A percentile compares a stretch with the other conserved stretches of the same genome.
Evolutionary conservation across 2,797 vertebrate species (phyloP).

Genomic region (Phrynocephalus vlangalii): DNA sequence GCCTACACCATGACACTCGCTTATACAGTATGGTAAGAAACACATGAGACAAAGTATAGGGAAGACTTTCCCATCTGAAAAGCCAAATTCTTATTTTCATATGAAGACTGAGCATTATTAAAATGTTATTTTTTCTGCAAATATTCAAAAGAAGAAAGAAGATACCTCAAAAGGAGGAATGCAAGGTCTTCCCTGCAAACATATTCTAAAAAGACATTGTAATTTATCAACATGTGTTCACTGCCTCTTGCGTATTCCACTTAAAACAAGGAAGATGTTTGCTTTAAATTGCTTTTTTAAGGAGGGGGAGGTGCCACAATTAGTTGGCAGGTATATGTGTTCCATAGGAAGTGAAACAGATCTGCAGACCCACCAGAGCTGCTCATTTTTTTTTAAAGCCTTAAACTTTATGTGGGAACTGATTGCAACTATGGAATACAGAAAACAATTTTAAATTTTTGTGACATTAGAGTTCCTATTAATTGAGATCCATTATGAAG

Average conservation of each 20-base stretch:
- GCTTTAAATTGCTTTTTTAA: no score
- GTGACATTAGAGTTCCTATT: not conserved
- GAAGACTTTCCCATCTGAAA: no score
- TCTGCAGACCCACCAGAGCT: no score
- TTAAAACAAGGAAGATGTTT: not conserved
- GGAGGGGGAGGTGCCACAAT: no score
- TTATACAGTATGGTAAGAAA: not conserved
- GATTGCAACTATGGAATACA: not conserved
- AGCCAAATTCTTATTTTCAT: not conserved
- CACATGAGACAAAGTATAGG: not conserved
- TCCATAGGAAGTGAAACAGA: no score
- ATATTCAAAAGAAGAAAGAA: not conserved
- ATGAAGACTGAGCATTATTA: not conserved
- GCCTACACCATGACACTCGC: not conserved
- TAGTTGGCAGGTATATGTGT: no score
- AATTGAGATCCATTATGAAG: not conserved
- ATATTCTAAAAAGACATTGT: not conserved
- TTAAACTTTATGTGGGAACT: no score
- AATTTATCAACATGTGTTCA: not conserved
- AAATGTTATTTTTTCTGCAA: not conserved
- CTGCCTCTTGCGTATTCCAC: not conserved
- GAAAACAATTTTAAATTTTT: not conserved
- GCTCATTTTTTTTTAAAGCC: no score
- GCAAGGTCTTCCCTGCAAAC: not conserved
- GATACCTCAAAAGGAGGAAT: not conserved